Base-by-base conservation (phyloP, 2,888 invertebrate genomes). In the Ophioninae sp. region DNA sequence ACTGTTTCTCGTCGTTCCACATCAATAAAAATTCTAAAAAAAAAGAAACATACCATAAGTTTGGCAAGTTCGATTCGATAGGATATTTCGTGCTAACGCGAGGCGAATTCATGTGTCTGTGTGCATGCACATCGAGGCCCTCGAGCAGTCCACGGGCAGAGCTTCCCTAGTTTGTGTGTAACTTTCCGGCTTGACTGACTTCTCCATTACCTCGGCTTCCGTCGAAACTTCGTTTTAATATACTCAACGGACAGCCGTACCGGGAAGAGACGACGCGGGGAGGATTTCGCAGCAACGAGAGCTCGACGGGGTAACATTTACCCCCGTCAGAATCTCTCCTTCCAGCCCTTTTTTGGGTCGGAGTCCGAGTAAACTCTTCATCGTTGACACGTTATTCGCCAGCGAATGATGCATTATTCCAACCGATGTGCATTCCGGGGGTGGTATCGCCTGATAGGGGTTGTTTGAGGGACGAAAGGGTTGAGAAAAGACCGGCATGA, bases 131-230 rank as follows among this genome's bases (percentile, higher is more conserved):
- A 79, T 56, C 44, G 20, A 59, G 21, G 7, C 30, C 37, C 59
- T 59, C 61, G 23, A 79, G 57, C 57, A 59, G 64, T 57, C 73
- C 39, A 21, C 21, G 39, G 17, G 7, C 23, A 20, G 39, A 69
- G 68, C 68, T 76, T 61, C 61, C n/a, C 68, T 68, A 79, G 84
- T 81, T 81, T 86, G 85, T 88, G 89, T 88, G 87, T 89, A 89
- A 90, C 88, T 90, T 87, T 85, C 87, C 72, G 85, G 87, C 87
- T 90, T 88, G 89, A 91, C 89, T 90, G 89, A 90, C 90, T 91
- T 89, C 88, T 90, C 89, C 88, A 90, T 91, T 91, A 91, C 86
- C 82, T 77, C 74, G 76, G 85, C 81, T 84, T 85, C 86, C 85
- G 85, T 85, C 87, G 85, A 87, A 89, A 89, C 88, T 90, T 90